Conservation (phyloP, 2,888 invertebrate species). For the Himalopsyche tibetana region DNA sequence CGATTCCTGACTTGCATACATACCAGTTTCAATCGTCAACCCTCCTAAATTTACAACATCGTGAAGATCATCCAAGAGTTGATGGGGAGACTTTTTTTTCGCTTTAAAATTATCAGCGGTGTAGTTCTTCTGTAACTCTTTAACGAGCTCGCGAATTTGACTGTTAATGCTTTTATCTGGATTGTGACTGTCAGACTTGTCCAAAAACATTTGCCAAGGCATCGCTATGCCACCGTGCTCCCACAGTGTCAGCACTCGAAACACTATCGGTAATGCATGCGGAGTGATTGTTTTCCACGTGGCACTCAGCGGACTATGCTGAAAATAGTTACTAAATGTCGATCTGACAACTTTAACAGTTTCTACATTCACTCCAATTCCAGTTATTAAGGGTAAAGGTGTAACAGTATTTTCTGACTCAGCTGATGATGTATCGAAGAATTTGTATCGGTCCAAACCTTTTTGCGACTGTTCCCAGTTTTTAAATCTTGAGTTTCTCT, state of each 20-base stretch:
- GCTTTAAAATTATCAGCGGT: background rate
- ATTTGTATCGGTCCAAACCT: slow-evolving; percentile 61
- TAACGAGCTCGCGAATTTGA: slow-evolving; percentile 52
- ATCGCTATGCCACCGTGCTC: slow-evolving; percentile 76
- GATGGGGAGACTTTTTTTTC: background rate
- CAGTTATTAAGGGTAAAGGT: slow-evolving; percentile 54
- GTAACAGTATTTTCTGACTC: slow-evolving; percentile 57
- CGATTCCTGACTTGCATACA: slow-evolving; percentile 2
- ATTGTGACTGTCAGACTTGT: slow-evolving; percentile 56
- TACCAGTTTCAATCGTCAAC: slow-evolving; percentile 14
- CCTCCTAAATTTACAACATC: slow-evolving; percentile 23
- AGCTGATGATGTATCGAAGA: slow-evolving; percentile 64
- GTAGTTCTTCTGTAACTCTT: slow-evolving; percentile 57
- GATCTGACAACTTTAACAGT: slow-evolving; percentile 61
- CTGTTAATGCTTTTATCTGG: slow-evolving; percentile 51
- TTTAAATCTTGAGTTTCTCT: slow-evolving; percentile 62
- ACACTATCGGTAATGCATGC: slow-evolving; percentile 74
- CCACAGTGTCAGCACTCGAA: slow-evolving; percentile 76
- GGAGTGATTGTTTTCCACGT: slow-evolving; percentile 75
- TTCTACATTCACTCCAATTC: slow-evolving; percentile 58
- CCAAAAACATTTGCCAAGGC: slow-evolving; percentile 64
- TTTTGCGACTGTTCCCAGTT: slow-evolving; percentile 62
- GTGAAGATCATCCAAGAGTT: slow-evolving; percentile 2
- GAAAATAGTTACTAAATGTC: slow-evolving; percentile 73
- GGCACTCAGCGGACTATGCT: slow-evolving; percentile 73